phyloP scores from a whole-genome alignment of 2,888 invertebrate genomes.

The Sicus ferrugineus region DNA sequence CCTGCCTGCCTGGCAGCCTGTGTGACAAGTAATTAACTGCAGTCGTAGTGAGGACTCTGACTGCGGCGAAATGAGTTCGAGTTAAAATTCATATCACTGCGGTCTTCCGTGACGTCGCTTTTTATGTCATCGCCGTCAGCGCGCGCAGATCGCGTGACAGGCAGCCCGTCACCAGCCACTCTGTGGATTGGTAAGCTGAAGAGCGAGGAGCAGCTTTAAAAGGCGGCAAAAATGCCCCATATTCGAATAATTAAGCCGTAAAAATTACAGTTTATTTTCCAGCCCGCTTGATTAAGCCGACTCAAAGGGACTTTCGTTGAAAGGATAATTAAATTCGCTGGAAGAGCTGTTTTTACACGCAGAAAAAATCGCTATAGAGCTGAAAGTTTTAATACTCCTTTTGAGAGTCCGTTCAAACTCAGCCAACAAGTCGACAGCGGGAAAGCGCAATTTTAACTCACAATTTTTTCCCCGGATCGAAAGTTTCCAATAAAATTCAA shows the following conservation, averaged over 20 bases:
- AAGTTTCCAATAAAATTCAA: too few species aligned
- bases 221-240: too few species aligned
- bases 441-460: too few species aligned
- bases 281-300: not conserved
- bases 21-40: constrained; percentile 7
- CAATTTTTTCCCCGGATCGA: too few species aligned
- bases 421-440: too few species aligned
- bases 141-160: not conserved
- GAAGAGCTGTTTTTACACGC: not conserved
- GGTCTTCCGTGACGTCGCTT: not conserved
- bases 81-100: not conserved
- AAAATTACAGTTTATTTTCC: too few species aligned
- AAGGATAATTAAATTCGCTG: not conserved
- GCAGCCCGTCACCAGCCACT: too few species aligned
- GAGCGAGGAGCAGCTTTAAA: not conserved
- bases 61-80: not conserved
- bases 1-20: too few species aligned
- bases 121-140: not conserved
- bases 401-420: too few species aligned
- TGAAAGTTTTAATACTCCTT: too few species aligned
- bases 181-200: too few species aligned
- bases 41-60: not conserved
- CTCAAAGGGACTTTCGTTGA: not conserved
- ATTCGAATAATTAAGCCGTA: not conserved
- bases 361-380: too few species aligned